Evolutionary conservation across 1,140 invertebrate genomes (phyloP).

Genomic region (Micrasema longulum): DNA sequence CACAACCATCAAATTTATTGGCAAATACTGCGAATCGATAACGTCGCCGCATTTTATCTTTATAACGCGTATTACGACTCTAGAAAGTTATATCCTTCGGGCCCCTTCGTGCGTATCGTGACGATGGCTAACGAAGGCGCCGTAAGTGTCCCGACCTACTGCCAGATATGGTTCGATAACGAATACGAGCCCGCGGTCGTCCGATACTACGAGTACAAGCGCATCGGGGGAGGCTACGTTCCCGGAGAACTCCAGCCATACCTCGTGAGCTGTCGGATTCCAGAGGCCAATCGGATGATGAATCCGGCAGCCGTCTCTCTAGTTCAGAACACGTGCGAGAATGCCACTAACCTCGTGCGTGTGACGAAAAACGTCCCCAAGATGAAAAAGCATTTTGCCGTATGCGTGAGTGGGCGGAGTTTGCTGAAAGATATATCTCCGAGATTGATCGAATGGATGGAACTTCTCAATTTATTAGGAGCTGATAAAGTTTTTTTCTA

Average conservation of each 20-base stretch:
- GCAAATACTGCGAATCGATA: conserved; percentile 8
- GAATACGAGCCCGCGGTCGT: background rate
- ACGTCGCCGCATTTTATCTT: background rate
- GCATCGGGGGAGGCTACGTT: too few species aligned
- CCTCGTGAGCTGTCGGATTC: conserved; percentile 3
- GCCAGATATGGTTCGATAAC: conserved; percentile 19
- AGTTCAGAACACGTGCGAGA: background rate
- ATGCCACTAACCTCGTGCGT: conserved; percentile 4
- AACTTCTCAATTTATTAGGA: conserved; percentile 74
- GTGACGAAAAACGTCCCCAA: background rate
- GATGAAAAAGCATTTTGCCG: conserved; percentile 67
- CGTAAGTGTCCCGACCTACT: background rate
- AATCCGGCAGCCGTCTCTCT: conserved; percentile 14
- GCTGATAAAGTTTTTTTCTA: conserved; percentile 75
- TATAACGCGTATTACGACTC: conserved; percentile 27
- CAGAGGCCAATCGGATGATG: background rate
- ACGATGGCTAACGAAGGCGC: conserved; percentile 3
- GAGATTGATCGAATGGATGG: conserved; percentile 77
- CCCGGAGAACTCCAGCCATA: too few species aligned
- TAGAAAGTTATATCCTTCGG: background rate
- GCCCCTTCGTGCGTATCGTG: conserved; percentile 1
- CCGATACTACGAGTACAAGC: background rate
- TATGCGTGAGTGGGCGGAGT: conserved; percentile 79
- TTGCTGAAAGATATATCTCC: conserved; percentile 73
- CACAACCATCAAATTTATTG: conserved; percentile 1